A percentile compares a stretch with the other conserved stretches of the same genome.
phyloP scores from a whole-genome alignment of 2,888 invertebrate species.

The Capitulum mitella region DNA sequence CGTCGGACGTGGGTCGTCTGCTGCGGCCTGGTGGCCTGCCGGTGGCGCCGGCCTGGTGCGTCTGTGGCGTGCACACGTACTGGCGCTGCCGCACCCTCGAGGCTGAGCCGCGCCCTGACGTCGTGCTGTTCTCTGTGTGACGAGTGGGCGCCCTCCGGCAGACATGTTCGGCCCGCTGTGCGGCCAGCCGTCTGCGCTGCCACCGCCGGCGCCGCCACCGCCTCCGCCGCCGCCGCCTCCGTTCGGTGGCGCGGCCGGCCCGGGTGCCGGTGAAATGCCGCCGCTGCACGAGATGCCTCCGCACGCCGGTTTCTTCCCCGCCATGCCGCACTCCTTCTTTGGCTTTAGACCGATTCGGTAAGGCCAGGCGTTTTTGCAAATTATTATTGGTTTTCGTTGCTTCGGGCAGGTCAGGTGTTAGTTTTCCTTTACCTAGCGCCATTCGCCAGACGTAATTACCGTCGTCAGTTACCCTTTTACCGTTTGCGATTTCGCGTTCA shows the following conservation, averaged over 20 bases:
- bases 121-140: neutral
- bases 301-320: slow-evolving; percentile 11
- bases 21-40: no score
- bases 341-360: slow-evolving; percentile 16
- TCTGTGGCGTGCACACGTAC: no score
- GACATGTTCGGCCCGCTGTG: neutral
- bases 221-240: neutral
- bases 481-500: no score
- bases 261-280: neutral
- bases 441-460: no score
- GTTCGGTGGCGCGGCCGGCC: neutral
- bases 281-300: slow-evolving; percentile 9
- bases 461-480: no score
- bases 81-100: no score
- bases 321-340: slow-evolving; percentile 18
- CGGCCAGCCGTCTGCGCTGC: neutral
- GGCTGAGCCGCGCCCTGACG: no score
- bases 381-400: no score
- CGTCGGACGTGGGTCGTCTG: no score
- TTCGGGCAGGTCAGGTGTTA: no score
- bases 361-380: neutral
- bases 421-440: no score
- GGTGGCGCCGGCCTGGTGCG: no score
- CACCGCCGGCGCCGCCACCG: neutral
- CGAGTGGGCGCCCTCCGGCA: neutral